These are phyloP conservation scores for Todus mexicanus DNA, from an alignment of 2,797 vertebrate species.

Conservation along the genomic window DNA sequence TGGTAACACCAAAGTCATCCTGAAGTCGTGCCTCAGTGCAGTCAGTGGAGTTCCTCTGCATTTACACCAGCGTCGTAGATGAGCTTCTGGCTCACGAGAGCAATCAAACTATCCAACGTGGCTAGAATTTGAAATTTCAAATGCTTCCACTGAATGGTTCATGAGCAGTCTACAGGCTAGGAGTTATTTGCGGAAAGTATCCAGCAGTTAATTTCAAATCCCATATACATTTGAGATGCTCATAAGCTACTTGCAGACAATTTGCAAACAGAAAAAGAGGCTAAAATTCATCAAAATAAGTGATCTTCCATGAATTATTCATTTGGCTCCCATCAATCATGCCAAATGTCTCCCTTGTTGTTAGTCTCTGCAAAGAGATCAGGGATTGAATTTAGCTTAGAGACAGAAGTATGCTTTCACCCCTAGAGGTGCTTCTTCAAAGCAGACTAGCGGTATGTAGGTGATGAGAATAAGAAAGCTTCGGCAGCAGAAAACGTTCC, in stretches of 20 bases:
- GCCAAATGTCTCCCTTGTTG: slow-evolving; percentile 45
- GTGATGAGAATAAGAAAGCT: slow-evolving; percentile 62
- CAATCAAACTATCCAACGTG: slow-evolving; percentile 35
- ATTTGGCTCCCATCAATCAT: slow-evolving; percentile 54
- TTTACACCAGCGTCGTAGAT: neutral
- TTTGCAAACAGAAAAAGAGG: slow-evolving; percentile 64
- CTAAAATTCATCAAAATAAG: slow-evolving; percentile 67
- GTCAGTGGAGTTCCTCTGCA: neutral
- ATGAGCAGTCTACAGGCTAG: slow-evolving; percentile 23
- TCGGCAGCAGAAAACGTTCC: neutral
- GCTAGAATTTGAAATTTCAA: slow-evolving; percentile 39
- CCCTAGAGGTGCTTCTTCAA: slow-evolving; percentile 45
- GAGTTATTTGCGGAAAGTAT: slow-evolving; percentile 39
- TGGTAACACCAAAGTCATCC: neutral
- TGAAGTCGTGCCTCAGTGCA: neutral
- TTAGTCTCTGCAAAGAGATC: slow-evolving; percentile 45
- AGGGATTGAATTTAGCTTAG: slow-evolving; percentile 52
- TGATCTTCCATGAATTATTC: slow-evolving; percentile 62
- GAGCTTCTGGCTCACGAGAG: neutral
- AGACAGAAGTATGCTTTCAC: slow-evolving; percentile 34
- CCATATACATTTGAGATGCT: slow-evolving; percentile 34
- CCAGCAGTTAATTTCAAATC: slow-evolving; percentile 61
- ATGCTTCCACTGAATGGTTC: neutral
- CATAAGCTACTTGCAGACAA: slow-evolving; percentile 61
- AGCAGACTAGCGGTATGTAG: slow-evolving; percentile 32